Base-by-base conservation (phyloP, 2,797 vertebrate genomes). In the Peromyscus eremicus region DNA sequence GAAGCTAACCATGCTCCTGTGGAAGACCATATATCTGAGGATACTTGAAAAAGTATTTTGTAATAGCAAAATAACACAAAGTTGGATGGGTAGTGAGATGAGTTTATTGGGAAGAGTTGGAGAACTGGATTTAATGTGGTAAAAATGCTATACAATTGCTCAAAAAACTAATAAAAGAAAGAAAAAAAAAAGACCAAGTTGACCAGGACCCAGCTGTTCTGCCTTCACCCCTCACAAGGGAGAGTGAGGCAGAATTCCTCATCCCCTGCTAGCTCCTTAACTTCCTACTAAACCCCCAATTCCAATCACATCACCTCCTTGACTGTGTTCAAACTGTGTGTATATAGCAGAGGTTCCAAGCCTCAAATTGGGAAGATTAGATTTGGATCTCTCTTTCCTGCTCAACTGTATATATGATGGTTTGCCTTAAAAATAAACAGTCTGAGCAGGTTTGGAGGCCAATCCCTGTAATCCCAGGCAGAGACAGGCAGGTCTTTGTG, bases 371-470 rank as follows among this genome's bases (percentile, higher is more conserved):
- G 37, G 57, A 6, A 27, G 77, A 43, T 94, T 23, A 71, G 29
- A 80, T 66, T 21, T 91, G 7, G 4, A 8, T 73, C 3, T 77
- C 7, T 82, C 27, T 77, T 96, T 81, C 37, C 19, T 68, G 13
- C 29, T 52, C 88, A 64, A 13, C 23, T 49, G 11, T 55, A 17
- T 62, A n/a, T 29, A 37, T 32, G 7, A 13, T 66, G 55, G 23
- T 23, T 95, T 87, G 86, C 40, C 76, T 94, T 90, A 75, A 94
- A 81, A 87, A 91, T 37, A 68, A 81, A 71, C 5, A 66, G 9
- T 5, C 34, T 71, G 34, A 71, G 34, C 14, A 68, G 16, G 32
- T 34, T 16, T 68, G 66, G 32, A 68, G 6, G n/a, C 3, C 9
- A n/a, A 37, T 37, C 16, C 19, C 17, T 71, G 34, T 37, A 37